Conservation (phyloP, 2,113 vertebrate species). For the Psophia crepitans region DNA sequence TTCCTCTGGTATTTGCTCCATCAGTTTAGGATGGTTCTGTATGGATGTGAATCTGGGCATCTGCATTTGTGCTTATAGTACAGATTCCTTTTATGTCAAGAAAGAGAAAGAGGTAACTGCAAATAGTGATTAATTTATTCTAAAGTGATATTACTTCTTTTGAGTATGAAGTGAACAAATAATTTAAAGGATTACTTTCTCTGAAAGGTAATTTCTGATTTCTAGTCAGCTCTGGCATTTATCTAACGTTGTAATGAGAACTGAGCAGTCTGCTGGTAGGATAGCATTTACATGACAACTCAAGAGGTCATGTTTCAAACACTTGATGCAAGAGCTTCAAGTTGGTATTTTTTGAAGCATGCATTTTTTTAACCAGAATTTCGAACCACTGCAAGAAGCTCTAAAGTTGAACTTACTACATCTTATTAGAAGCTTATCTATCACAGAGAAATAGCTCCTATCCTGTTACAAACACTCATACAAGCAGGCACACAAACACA, state of each 20-base stretch:
- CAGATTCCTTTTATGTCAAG: background rate
- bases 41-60: background rate
- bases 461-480: background rate
- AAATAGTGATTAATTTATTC: background rate
- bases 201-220: background rate
- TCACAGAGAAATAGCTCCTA: background rate
- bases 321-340: background rate
- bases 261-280: background rate
- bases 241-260: background rate
- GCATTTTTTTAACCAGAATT: background rate
- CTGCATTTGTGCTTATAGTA: background rate
- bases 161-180: background rate
- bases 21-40: background rate
- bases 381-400: background rate
- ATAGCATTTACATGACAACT: background rate
- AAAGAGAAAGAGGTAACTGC: background rate
- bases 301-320: background rate
- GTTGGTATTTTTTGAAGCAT: background rate
- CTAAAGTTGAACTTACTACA: background rate
- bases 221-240: background rate
- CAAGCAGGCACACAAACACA: background rate
- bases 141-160: background rate
- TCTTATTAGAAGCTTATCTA: background rate
- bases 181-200: background rate
- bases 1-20: background rate